Evolutionary conservation across 2,113 vertebrate species (phyloP).

Genomic region (Caranx melampygus): DNA sequence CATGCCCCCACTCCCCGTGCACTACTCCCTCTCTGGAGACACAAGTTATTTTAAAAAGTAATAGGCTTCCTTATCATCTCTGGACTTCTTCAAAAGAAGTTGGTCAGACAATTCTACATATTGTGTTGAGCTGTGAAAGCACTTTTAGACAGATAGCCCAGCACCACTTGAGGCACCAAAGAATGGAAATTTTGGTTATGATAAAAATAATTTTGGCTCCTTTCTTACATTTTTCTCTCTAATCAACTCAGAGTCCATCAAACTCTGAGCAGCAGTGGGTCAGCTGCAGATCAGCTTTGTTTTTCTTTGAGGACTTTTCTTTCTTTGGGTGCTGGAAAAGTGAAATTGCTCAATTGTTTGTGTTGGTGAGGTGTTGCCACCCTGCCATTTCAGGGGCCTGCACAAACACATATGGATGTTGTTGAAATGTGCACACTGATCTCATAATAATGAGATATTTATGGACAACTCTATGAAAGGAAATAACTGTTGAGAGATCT

Average conservation of each 20-base stretch:
- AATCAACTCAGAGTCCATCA: slow-evolving; percentile 73
- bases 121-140: slow-evolving; percentile 76
- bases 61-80: slow-evolving; percentile 78
- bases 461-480: slow-evolving; percentile 33
- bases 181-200: slow-evolving; percentile 78
- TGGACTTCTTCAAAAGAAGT: slow-evolving; percentile 75
- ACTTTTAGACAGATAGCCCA: slow-evolving; percentile 62
- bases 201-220: slow-evolving; percentile 77
- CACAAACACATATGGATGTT: slow-evolving; percentile 46
- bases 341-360: slow-evolving; percentile 65
- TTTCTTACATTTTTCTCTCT: slow-evolving; percentile 69
- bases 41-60: slow-evolving; percentile 75
- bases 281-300: slow-evolving; percentile 52
- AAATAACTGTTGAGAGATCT: slow-evolving; percentile 48
- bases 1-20: background rate
- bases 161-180: slow-evolving; percentile 70
- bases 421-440: slow-evolving; percentile 52
- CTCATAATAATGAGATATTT: slow-evolving; percentile 54
- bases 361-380: slow-evolving; percentile 52
- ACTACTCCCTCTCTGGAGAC: slow-evolving; percentile 27
- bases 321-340: slow-evolving; percentile 50
- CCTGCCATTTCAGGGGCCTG: slow-evolving; percentile 39
- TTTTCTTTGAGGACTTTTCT: slow-evolving; percentile 41
- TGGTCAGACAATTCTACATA: slow-evolving; percentile 72
- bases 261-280: slow-evolving; percentile 49